Evolutionary conservation across 2,797 vertebrate species (phyloP).

Genomic region (Mergus octosetaceus): DNA sequence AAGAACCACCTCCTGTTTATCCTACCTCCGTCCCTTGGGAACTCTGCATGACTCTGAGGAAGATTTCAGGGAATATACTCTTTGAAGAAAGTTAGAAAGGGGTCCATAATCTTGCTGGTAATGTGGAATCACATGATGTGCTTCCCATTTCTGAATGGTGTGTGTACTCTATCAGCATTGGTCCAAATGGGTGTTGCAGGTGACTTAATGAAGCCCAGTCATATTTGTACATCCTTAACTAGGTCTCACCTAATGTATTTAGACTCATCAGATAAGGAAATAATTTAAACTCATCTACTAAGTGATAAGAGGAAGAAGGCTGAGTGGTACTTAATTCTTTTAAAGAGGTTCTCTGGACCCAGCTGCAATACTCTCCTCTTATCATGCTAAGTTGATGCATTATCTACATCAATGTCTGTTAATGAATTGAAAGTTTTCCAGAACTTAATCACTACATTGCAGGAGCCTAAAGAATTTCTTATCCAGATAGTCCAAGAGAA

Average conservation of each 20-base stretch:
- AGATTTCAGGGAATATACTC: neutral
- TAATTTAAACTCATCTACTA: neutral
- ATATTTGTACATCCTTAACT: neutral
- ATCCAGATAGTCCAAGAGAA: neutral
- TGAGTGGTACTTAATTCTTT: neutral
- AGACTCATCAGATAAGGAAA: neutral
- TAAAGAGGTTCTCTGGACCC: neutral
- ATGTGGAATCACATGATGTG: neutral
- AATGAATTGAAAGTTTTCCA: conserved; percentile 34
- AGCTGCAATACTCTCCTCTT: neutral
- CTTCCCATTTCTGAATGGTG: neutral
- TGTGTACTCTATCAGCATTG: neutral
- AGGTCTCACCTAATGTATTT: neutral
- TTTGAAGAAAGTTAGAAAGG: neutral
- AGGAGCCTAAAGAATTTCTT: neutral
- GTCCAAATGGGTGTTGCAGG: neutral
- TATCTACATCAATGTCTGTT: neutral
- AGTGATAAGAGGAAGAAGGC: neutral
- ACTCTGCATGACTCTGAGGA: neutral
- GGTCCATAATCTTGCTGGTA: neutral
- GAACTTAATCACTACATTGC: neutral
- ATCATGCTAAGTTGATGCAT: neutral
- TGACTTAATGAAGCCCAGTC: neutral
- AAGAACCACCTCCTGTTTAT: neutral
- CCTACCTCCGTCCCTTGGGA: neutral